Conservation (phyloP, 2,113 vertebrate genomes). For the Oreotragus oreotragus region DNA sequence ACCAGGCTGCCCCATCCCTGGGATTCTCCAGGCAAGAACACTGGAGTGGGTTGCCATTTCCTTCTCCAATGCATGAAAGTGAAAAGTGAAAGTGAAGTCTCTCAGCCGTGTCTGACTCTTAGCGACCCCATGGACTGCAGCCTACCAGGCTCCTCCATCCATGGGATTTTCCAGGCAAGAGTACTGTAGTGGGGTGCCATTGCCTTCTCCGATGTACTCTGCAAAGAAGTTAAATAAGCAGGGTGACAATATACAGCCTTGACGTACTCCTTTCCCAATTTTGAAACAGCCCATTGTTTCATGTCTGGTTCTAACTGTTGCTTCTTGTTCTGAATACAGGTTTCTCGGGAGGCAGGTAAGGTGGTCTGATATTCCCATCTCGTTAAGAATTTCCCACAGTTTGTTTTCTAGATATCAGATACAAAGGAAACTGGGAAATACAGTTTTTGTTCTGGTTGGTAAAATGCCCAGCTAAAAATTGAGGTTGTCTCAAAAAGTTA, state of each 20-base stretch:
- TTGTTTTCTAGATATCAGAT: neutral
- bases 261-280: neutral
- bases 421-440: neutral
- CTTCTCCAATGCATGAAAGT: too few species aligned
- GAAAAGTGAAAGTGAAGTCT: too few species aligned
- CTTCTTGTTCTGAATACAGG: neutral
- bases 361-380: neutral
- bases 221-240: neutral
- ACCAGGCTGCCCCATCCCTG: too few species aligned
- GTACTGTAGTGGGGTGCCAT: too few species aligned
- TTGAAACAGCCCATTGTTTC: neutral
- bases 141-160: too few species aligned
- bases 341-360: neutral
- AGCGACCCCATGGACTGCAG: too few species aligned
- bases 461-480: neutral
- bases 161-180: too few species aligned
- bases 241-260: neutral
- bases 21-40: too few species aligned
- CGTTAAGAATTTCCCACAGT: neutral
- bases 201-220: neutral
- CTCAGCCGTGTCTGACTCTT: too few species aligned
- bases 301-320: neutral
- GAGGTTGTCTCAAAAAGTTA: constrained; percentile 8
- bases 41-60: too few species aligned
- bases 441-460: neutral